Evolutionary conservation across 2,888 invertebrate genomes (phyloP).

Genomic region (Alentia gelatinosa): DNA sequence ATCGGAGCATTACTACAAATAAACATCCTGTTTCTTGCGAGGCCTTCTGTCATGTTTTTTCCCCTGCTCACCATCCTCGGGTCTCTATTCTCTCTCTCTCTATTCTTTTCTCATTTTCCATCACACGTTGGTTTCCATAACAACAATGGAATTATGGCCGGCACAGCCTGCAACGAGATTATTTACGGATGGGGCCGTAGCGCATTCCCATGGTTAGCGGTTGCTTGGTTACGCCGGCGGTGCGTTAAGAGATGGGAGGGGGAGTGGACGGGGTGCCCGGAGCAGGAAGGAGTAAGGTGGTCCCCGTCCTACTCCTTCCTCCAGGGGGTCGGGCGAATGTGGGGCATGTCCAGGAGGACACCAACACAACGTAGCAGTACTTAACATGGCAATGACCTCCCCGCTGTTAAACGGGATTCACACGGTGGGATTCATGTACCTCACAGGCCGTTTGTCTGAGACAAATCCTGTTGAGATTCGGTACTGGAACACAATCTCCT

Average conservation of each 20-base stretch:
- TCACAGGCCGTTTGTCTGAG: too few species aligned
- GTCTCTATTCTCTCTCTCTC: too few species aligned
- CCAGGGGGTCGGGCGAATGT: background rate
- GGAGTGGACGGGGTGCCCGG: background rate
- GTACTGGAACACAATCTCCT: too few species aligned
- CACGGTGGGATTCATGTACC: too few species aligned
- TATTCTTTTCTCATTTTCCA: background rate
- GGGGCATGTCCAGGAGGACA: constrained; percentile 15
- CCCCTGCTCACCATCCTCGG: too few species aligned
- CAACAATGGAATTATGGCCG: constrained; percentile 34
- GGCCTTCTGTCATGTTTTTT: too few species aligned
- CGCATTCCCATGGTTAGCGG: constrained; percentile 20
- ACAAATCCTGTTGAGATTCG: too few species aligned
- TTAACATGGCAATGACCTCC: background rate
- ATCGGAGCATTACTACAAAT: constrained; percentile 14
- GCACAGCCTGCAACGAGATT: background rate
- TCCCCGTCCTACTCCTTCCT: constrained; percentile 24
- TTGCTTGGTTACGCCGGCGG: background rate
- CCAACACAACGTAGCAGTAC: background rate
- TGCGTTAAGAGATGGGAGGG: background rate
- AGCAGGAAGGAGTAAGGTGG: background rate
- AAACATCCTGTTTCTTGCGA: constrained; percentile 30
- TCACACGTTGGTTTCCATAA: constrained; percentile 4
- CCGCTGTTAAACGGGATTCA: too few species aligned
- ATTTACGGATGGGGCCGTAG: background rate